These are phyloP conservation scores for Pardosa pseudoannulata DNA, from an alignment of 2,888 invertebrate genomes.

Conservation along the genomic window DNA sequence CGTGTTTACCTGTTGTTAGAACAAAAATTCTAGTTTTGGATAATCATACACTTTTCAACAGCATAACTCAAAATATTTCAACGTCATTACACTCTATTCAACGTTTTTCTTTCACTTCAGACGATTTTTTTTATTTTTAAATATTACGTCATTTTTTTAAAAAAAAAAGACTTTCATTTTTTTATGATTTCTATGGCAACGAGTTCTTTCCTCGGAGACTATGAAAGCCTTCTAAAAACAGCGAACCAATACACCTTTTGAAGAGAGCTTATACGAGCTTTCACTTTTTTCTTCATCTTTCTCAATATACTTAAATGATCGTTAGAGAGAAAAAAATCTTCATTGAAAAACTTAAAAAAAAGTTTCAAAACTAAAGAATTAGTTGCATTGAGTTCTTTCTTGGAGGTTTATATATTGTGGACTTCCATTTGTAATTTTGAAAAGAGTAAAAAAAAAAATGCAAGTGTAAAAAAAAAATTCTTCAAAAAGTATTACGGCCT, in stretches of 20 bases:
- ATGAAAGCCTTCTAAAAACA: background rate
- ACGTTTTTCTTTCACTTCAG: too few relatives aligned
- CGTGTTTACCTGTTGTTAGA: too few relatives aligned
- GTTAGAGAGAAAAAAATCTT: conserved; percentile 7
- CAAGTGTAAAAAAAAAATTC: background rate
- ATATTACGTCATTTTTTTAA: too few relatives aligned
- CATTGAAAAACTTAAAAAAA: conserved; percentile 18
- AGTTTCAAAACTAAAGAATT: conserved; percentile 55
- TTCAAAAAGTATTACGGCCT: conserved; percentile 21
- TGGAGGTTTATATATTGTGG: conserved; percentile 48
- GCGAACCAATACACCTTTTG: background rate
- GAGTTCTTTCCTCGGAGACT: background rate
- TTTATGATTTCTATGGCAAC: background rate
- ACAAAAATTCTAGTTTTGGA: too few relatives aligned
- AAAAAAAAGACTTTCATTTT: too few relatives aligned
- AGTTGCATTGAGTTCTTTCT: conserved; percentile 47
- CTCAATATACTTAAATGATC: conserved; percentile 60
- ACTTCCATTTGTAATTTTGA: conserved; percentile 54
- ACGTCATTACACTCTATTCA: too few relatives aligned
- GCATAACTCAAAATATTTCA: too few relatives aligned
- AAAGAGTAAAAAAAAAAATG: conserved; percentile 5
- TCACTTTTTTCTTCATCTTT: conserved; percentile 23
- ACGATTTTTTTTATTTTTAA: too few relatives aligned
- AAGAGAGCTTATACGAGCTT: background rate
- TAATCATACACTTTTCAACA: too few relatives aligned